These are phyloP conservation scores for Microtus californicus DNA, from an alignment of 2,797 vertebrate species.

Conservation along the genomic window DNA sequence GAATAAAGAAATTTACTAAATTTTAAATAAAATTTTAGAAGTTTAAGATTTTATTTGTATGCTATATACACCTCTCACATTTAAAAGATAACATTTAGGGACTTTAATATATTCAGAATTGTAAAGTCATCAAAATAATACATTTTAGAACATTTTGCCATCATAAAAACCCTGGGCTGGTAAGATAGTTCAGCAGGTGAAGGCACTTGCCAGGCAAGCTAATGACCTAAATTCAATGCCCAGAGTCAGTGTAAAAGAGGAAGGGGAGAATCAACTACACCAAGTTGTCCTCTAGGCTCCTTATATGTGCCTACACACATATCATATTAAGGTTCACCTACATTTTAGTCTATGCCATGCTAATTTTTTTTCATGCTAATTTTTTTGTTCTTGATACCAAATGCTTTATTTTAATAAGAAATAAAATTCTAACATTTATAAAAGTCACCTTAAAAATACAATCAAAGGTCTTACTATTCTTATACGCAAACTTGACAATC, in stretches of 20 bases:
- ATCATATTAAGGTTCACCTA: slow-evolving; percentile 40
- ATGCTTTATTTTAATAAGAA: slow-evolving; percentile 45
- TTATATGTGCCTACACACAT: not conserved
- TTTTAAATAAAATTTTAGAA: not conserved
- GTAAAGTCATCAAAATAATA: not conserved
- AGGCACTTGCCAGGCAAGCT: not conserved
- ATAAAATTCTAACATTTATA: slow-evolving; percentile 23
- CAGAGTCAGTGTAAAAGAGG: not conserved
- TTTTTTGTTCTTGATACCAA: not conserved
- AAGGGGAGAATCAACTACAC: not conserved
- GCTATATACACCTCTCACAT: not conserved
- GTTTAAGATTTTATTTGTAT: slow-evolving; percentile 30
- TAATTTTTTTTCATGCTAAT: not conserved
- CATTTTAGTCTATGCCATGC: not conserved
- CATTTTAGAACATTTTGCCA: slow-evolving; percentile 36
- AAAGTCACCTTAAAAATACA: slow-evolving; percentile 17
- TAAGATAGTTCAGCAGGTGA: not conserved
- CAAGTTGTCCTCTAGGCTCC: not conserved
- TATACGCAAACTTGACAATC: slow-evolving; percentile 39
- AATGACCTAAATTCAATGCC: not conserved
- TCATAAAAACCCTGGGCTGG: not conserved
- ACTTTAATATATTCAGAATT: slow-evolving; percentile 46
- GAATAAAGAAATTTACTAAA: slow-evolving; percentile 56
- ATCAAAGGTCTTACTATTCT: not conserved
- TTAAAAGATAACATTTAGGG: slow-evolving; percentile 37